phyloP scores from a whole-genome alignment of 2,797 vertebrate species.

The Ciconia nigra region DNA sequence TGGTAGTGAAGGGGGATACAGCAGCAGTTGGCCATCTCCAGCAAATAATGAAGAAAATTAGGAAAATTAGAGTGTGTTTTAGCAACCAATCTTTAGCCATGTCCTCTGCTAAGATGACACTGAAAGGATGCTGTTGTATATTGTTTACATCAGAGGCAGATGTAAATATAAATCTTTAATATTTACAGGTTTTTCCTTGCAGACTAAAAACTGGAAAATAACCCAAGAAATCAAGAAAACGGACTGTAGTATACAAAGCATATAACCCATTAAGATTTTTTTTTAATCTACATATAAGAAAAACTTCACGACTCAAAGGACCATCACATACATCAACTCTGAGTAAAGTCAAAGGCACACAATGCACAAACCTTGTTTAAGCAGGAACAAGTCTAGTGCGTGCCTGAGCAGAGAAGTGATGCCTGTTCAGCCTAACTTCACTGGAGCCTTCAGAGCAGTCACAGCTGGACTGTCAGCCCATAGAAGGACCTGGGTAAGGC shows the following conservation, averaged over 20 bases:
- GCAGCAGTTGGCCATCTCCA: not conserved
- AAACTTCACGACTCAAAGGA: not conserved
- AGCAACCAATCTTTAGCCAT: not conserved
- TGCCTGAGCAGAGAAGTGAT: not conserved
- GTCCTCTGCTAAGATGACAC: not conserved
- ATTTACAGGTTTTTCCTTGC: not conserved
- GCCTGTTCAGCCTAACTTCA: too few species aligned
- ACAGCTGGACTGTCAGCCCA: not conserved
- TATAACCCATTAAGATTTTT: not conserved
- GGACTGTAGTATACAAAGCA: not conserved
- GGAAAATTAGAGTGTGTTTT: not conserved
- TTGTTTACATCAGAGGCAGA: not conserved
- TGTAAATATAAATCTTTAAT: not conserved
- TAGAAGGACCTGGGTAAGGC: not conserved
- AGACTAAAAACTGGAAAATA: not conserved
- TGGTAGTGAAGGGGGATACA: too few species aligned
- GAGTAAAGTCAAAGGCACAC: not conserved
- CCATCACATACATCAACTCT: not conserved
- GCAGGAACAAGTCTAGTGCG: fast-evolving
- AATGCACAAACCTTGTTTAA: not conserved
- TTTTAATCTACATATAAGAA: not conserved
- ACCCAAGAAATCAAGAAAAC: not conserved
- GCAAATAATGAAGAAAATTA: not conserved
- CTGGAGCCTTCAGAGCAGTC: not conserved
- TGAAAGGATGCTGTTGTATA: not conserved